Evolutionary conservation across 2,113 vertebrate genomes (phyloP).

Genomic region (Lagopus muta): DNA sequence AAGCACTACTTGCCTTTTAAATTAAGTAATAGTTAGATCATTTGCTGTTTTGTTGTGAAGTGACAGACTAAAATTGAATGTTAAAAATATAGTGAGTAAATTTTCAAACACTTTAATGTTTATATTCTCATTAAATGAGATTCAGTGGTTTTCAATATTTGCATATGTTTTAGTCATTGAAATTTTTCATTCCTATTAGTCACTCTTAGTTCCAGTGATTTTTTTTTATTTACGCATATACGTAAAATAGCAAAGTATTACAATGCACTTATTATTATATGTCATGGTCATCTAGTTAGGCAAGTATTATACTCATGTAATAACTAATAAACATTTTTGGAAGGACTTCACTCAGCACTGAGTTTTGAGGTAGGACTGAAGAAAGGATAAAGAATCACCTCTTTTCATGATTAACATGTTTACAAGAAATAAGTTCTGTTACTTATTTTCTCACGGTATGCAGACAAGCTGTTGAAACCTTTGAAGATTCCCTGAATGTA

Average conservation of each 20-base stretch:
- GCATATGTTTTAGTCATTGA: neutral
- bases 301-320: neutral
- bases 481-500: rapidly evolving
- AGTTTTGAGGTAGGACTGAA: neutral
- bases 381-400: neutral
- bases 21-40: neutral
- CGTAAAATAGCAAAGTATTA: neutral
- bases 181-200: neutral
- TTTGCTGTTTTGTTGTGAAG: neutral
- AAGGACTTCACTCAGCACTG: neutral
- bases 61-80: neutral
- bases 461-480: rapidly evolving
- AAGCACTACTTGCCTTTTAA: neutral
- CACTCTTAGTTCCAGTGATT: neutral
- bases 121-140: neutral
- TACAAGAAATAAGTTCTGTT: neutral
- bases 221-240: neutral
- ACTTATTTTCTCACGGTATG: neutral
- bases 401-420: neutral
- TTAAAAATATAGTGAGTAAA: neutral
- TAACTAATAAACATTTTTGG: neutral
- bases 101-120: neutral
- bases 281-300: neutral
- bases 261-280: neutral
- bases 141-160: neutral